Evolutionary conservation across 2,797 vertebrate species (phyloP), one percentile per base, ranked within the genome.

Genomic region (Xenopus petersii): DNA sequence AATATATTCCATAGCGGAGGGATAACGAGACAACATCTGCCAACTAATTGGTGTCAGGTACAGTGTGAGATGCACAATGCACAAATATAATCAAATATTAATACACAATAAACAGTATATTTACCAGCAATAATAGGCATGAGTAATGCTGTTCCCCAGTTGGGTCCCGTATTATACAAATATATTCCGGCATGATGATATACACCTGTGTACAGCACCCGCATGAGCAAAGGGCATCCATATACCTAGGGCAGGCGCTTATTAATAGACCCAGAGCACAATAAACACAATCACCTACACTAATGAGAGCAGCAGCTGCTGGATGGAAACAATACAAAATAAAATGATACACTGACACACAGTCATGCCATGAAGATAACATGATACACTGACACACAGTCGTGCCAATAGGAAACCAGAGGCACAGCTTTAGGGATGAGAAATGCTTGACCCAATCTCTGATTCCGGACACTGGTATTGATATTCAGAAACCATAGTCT

Each of bases 261-360:
- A 30, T 30, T 30, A 30, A 30, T 30, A 30, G 26, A 30, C 26
- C 26, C 26, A 30, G 26, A 4, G 58, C 61, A 36, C 30, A 63
- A 60, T 60, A 60, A 33, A 70, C 49, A 42, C 36, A 65, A 70
- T 64, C 48, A 68, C 74, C 56, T 30, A 30, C 70, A 55, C 67
- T 13, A 21, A 24, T 55, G 61, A 64, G 36, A 67, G 74, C 26
- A 75, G 67, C 74, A 75, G 70, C 74, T 75, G 74, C 60, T 60
- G 70, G 64, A 75, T 75, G 67, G 70, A 48, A 30, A 2, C 26
- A 30, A 30, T 30, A 30, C 2, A 30, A 30, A 16, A 71, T 60
- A 65, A 64, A 36, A 51, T 48, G 64, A 49, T 55, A 66, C 75
- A 69, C 16, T 63, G 64, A 24, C 24, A 73, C 66, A 64, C 36